Evolutionary conservation across 2,888 invertebrate species (phyloP), one percentile per base, ranked within the genome.

Genomic region (Ectemnius continuus): DNA sequence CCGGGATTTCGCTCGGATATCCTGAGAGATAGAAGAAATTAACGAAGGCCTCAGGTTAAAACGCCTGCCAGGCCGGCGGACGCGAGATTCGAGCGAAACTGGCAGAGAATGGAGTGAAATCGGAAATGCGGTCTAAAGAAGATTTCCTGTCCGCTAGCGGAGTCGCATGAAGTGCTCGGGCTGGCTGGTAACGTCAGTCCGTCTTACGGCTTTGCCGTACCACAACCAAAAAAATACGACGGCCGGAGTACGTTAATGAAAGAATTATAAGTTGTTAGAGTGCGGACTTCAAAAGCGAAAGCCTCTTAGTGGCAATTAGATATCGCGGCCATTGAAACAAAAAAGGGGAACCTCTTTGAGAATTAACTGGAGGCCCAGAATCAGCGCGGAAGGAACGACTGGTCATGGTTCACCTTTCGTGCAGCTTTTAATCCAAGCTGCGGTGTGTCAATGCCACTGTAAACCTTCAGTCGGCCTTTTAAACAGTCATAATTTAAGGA

Each of bases 231-330:
- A 82, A 81, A 82, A 79, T 75, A 76, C 70, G 67, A 65, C 46
- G 52, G 57, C 67, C 71, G 61, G 81, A 77, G 80, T 80, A 80
- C 81, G 77, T 82, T 81, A 81, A 82, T 80, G 80, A 83, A 82
- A 83, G 83, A 83, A 81, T 83, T 83, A 81, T 79, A 82, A 82
- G 82, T 82, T 80, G 78, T 73, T 74, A 76, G 80, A 83, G 80
- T 78, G 72, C 63, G 61, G 79, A 82, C 82, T 80, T 85, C 84
- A 85, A 85, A 85, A 84, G 74, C 78, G 73, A 80, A 84, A 85
- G 80, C 80, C 80, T 84, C 85, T 85, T 85, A 85, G 76, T 69
- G 76, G 74, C 78, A 73, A 78, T 79, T 82, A 75, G 82, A 79
- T 82, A 82, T 82, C 80, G 80, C 69, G 76, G 68, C 72, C 36